Conservation (phyloP, 1,140 invertebrate species). For the Archegozetes longisetosus region DNA sequence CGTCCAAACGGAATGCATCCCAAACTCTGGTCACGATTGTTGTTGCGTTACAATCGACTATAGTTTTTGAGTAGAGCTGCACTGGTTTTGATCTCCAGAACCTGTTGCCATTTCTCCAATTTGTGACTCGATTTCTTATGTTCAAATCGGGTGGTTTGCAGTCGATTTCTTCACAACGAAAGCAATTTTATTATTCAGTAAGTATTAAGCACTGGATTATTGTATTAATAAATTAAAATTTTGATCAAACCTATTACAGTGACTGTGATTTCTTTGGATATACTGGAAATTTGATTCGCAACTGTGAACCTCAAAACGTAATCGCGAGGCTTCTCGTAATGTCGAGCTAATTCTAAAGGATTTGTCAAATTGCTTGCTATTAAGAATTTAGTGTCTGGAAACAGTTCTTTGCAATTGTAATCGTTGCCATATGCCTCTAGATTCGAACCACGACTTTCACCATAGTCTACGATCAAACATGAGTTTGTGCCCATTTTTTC, state of each 20-base stretch:
- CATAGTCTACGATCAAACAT: constrained; percentile 30
- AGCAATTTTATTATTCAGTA: too few species aligned
- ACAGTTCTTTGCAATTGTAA: constrained; percentile 12
- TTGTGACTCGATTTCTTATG: constrained; percentile 22
- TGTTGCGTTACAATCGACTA: constrained; percentile 22
- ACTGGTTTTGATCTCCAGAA: constrained; percentile 22
- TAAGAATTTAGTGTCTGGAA: constrained; percentile 3
- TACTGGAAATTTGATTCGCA: constrained; percentile 24
- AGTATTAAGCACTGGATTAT: too few species aligned
- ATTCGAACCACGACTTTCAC: constrained; percentile 20
- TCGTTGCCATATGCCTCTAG: constrained; percentile 16
- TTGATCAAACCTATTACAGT: constrained; percentile 1
- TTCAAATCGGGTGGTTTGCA: constrained; percentile 26
- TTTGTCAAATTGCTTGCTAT: constrained; percentile 17
- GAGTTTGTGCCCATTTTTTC: constrained; percentile 25
- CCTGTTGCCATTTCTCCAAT: constrained; percentile 12
- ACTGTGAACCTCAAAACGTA: constrained; percentile 24
- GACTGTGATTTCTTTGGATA: constrained; percentile 23
- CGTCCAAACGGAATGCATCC: constrained; percentile 18
- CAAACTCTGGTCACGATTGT: constrained; percentile 18
- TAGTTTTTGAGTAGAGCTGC: constrained; percentile 22
- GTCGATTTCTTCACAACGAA: constrained; percentile 16
- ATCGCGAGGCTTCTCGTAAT: constrained; percentile 23
- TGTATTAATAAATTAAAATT: too few species aligned
- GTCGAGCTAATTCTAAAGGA: constrained; percentile 20